Base-by-base conservation (phyloP, 2,888 invertebrate genomes). In the Volucella bombylans region DNA sequence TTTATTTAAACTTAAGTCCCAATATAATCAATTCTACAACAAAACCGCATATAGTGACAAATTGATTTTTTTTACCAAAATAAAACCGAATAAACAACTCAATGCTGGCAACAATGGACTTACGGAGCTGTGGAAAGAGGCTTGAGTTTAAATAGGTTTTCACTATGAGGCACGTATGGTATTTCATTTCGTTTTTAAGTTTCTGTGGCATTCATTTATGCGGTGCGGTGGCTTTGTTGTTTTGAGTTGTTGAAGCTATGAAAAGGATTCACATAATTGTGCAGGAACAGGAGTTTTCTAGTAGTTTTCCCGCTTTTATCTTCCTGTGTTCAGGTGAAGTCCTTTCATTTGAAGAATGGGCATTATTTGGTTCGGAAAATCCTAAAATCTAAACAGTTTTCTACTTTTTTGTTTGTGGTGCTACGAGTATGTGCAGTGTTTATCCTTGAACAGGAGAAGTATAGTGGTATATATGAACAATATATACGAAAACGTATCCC, bases 181-280 rank as follows among this genome's bases (percentile, higher is more conserved):
- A 85, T 85, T 85, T 85, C 81, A 81, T 85, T 85, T 81, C 80
- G 77, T 76, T 81, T 77, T 81, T 77, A 72, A 81, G 81, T 85
- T 81, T 67, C 50, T 85, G 81, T 81, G 81, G 85, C 76, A 72
- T 72, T 76, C 83, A 81, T 81, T 76, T 85, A 81, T 85, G 74
- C 83, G 65, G 55, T 85, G 81, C 85, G 81, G 85, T 81, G 55
- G 76, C 85, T 85, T 85, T 85, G 85, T 81, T 85, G 85, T 81
- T 76, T 81, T 64, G 69, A 83, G 72, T 80, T 59, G 81, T 49
- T 47, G 61, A 77, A 68, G 61, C 80, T 74, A 71, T 77, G 83
- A 81, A 80, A 77, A 55, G 72, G 72, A 80, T 85, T 81, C 55
- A 52, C 71, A 72, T 57, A 74, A 74, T 79, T 55, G 57, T 31